Evolutionary conservation across 1,140 invertebrate genomes (phyloP).

Genomic region (Drosophila pectinifera): DNA sequence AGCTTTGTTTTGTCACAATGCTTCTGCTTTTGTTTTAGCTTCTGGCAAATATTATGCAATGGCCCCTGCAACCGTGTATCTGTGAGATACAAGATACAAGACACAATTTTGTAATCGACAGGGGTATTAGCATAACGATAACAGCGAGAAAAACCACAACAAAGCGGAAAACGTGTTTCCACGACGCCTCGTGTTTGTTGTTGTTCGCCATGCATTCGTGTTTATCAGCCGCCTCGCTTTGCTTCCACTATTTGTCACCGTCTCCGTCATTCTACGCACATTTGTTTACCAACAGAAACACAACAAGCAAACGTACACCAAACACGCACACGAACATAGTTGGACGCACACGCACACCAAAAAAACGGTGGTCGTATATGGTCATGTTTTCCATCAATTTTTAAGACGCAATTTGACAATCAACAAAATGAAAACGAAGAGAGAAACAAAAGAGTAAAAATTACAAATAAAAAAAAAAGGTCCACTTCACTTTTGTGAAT

Average conservation of each 20-base stretch:
- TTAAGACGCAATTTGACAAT: constrained; percentile 55
- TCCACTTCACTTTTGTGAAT: constrained; percentile 9
- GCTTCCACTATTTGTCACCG: constrained; percentile 16
- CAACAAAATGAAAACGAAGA: constrained; percentile 13
- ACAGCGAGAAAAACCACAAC: constrained; percentile 33
- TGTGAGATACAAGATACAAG: constrained; percentile 31
- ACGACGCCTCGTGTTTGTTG: constrained; percentile 25
- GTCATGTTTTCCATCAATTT: constrained; percentile 38
- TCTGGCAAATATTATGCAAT: constrained; percentile 69
- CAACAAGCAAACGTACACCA: constrained; percentile 33
- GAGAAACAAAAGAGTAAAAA: constrained; percentile 5
- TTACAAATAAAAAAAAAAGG: constrained; percentile 12
- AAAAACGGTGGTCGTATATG: constrained; percentile 19
- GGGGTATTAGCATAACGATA: constrained; percentile 28
- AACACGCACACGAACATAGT: constrained; percentile 29
- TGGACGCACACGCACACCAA: constrained; percentile 16
- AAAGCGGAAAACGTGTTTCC: constrained; percentile 61
- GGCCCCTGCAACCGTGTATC: constrained; percentile 32
- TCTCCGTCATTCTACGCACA: constrained; percentile 65
- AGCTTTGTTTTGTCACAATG: constrained; percentile 61
- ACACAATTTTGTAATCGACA: constrained; percentile 34
- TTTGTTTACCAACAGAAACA: constrained; percentile 75
- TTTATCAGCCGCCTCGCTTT: constrained; percentile 63
- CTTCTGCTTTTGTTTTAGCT: constrained; percentile 27
- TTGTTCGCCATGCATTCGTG: constrained; percentile 23